phyloP scores from a whole-genome alignment of 2,888 invertebrate species.

The Luffia ferchaultella region DNA sequence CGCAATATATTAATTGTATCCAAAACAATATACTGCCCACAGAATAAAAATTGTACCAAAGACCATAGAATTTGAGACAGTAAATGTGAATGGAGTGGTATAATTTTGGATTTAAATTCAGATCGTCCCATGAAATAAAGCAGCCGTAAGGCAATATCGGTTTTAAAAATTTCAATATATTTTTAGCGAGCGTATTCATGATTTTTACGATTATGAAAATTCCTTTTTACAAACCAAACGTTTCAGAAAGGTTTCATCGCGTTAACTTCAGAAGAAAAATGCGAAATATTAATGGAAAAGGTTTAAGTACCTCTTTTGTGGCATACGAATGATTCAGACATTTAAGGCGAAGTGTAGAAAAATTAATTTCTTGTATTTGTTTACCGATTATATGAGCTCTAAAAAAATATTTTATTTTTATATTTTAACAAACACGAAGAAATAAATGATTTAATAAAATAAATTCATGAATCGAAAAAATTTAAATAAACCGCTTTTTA shows the following conservation, averaged over 20 bases:
- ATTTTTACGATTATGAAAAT: constrained; percentile 14
- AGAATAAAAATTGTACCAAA: constrained; percentile 49
- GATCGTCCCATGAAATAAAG: constrained; percentile 43
- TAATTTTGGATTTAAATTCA: constrained; percentile 43
- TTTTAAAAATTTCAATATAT: constrained; percentile 18
- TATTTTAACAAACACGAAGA: too few species aligned
- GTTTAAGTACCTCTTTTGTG: background rate
- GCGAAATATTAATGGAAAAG: background rate
- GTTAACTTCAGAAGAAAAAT: background rate
- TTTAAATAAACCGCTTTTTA: too few species aligned
- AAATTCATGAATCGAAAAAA: too few species aligned
- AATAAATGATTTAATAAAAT: too few species aligned
- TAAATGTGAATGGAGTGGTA: constrained; percentile 55
- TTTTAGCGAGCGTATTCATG: background rate
- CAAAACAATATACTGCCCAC: constrained; percentile 35
- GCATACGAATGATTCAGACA: background rate
- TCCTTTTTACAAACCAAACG: constrained; percentile 31
- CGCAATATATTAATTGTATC: constrained; percentile 39
- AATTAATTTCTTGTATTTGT: background rate
- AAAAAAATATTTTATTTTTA: too few species aligned
- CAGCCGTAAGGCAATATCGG: constrained; percentile 45
- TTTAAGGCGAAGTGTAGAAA: background rate
- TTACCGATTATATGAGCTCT: too few species aligned
- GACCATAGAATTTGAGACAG: constrained; percentile 58
- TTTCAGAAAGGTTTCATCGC: constrained; percentile 25